Percentiles rank a stretch among this genome's conserved stretches.
phyloP scores from a whole-genome alignment of 1,140 invertebrate species.

The Tetramorium alpestre region DNA sequence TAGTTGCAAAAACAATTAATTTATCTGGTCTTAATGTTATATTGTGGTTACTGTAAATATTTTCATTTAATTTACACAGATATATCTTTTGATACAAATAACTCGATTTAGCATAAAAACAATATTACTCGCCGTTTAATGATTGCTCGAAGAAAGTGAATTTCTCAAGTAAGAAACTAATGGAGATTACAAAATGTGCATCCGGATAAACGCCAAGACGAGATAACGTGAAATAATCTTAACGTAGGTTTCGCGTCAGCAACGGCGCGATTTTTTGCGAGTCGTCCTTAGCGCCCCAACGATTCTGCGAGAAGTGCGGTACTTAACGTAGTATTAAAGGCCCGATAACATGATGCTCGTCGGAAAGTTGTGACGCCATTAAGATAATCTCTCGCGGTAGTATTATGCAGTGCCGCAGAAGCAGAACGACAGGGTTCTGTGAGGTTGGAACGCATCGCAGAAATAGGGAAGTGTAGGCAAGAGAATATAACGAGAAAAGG shows the following conservation, averaged over 20 bases:
- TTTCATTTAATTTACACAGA: conserved; percentile 6
- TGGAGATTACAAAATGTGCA: conserved; percentile 42
- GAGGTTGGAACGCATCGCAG: background rate
- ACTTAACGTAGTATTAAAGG: conserved; percentile 68
- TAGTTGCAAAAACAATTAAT: conserved; percentile 6
- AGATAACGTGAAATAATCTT: conserved; percentile 48
- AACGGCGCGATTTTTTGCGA: conserved; percentile 21
- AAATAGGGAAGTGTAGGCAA: background rate
- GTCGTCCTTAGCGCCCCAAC: conserved; percentile 39
- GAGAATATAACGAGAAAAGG: conserved; percentile 34
- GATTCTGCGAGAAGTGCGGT: conserved; percentile 40
- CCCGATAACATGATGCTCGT: conserved; percentile 66
- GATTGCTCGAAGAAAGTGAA: conserved; percentile 38
- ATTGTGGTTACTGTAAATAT: background rate
- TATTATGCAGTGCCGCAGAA: conserved; percentile 57
- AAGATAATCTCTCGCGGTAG: conserved; percentile 73
- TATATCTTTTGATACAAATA: background rate
- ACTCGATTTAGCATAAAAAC: background rate
- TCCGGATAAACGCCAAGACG: conserved; percentile 30
- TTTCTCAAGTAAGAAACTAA: conserved; percentile 14
- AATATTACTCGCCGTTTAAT: background rate
- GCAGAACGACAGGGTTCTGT: conserved; percentile 25
- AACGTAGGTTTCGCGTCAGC: conserved; percentile 51
- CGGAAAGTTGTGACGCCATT: conserved; percentile 75
- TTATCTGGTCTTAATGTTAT: background rate